Evolutionary conservation across 2,888 invertebrate genomes (phyloP).

Genomic region (Teinopalpus imperialis): DNA sequence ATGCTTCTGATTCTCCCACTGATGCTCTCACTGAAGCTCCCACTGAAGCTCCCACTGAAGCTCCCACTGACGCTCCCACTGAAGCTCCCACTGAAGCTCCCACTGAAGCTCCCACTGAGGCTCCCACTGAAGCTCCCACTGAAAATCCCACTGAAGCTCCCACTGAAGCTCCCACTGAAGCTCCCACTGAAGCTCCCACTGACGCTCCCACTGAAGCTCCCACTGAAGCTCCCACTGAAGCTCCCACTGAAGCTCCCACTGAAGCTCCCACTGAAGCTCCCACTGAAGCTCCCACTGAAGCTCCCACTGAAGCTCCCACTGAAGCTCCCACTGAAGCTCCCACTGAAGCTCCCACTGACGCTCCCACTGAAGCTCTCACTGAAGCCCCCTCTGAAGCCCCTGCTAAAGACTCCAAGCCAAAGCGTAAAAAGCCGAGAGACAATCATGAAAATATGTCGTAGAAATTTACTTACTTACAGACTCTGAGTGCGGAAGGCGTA

Average conservation of each 20-base stretch:
- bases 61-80: background rate
- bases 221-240: constrained; percentile 8
- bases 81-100: constrained; percentile 7
- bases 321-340: constrained; percentile 6
- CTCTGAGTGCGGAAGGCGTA: too few relatives aligned
- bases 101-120: constrained; percentile 14
- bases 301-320: constrained; percentile 1
- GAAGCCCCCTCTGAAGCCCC: constrained; percentile 6
- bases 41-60: constrained; percentile 2
- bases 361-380: constrained; percentile 4
- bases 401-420: constrained; percentile 3
- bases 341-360: constrained; percentile 1
- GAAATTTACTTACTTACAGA: too few relatives aligned
- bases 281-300: constrained; percentile 4
- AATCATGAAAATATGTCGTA: constrained; percentile 12
- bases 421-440: constrained; percentile 16
- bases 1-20: background rate
- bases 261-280: constrained; percentile 13
- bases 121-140: constrained; percentile 7
- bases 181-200: constrained; percentile 1
- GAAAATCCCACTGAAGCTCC: constrained; percentile 5
- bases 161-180: constrained; percentile 1
- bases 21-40: constrained; percentile 1
- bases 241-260: constrained; percentile 5
- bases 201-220: constrained; percentile 4